Base-by-base conservation (phyloP, 2,113 vertebrate species). In the Rhabdornis inornatus region DNA sequence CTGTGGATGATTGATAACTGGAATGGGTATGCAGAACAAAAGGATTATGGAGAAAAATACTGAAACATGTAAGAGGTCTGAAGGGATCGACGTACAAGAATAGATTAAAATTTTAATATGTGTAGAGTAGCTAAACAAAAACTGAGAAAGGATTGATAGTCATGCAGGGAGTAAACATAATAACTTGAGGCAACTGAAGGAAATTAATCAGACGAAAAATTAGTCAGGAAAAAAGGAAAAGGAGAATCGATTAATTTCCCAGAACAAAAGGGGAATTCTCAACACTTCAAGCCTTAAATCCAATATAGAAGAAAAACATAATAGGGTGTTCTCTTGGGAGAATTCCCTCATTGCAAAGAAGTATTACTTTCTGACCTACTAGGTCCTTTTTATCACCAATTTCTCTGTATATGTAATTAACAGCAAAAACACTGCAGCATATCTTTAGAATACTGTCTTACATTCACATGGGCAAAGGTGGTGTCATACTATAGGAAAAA, bases 71-170 rank as follows among this genome's bases (percentile, higher is more conserved):
- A 88, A 95, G 57, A 83, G 75, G 85, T 96, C 95, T 96, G 79
- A 92, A 93, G 92, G 71, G 94, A 96, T 14, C 92, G 85, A 64
- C 71, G 37, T 81, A 64, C 42, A 90, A 90, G 79, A 92, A 86
- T 68, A 95, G 69, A 96, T 93, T 94, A 96, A 96, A 94, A 90
- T 71, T 93, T 96, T 96, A 97, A 94, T 96, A 93, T 77, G 59
- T 57, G 59, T 68, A 75, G 60, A 88, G n/a, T 53, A 90, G 68
- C 71, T 94, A 92, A 95, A 96, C 64, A 92, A 95, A 95, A 95
- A 88, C 59, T 74, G 75, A 90, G 90, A 88, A 55, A 39, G 64
- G 60, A 90, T 92, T 93, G 76, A 95, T 93, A 95, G 83, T 72
- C 93, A 89, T 70, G 44, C 68, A 88, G 92, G 90, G 95, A 96